A percentile compares a stretch with the other conserved stretches of the same genome.
Evolutionary conservation across 2,888 invertebrate species (phyloP).

Genomic region (Syrphus vitripennis): DNA sequence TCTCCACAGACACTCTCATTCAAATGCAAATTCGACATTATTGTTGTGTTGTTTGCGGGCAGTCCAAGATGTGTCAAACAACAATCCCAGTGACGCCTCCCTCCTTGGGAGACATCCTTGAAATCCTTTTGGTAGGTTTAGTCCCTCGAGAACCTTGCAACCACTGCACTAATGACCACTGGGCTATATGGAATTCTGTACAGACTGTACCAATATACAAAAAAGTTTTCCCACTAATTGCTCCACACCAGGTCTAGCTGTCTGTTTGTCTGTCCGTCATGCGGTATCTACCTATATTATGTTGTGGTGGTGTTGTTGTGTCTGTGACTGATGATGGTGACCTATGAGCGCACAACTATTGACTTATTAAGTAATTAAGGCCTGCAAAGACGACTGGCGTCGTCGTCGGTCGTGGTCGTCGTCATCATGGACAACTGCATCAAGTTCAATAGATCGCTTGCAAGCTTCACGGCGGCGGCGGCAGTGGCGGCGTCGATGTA

Average conservation of each 20-base stretch:
- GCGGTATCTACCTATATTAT: no score
- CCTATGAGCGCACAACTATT: slow-evolving; percentile 69
- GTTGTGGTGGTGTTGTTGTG: slow-evolving; percentile 26
- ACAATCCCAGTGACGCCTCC: slow-evolving; percentile 26
- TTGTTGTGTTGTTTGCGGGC: background rate
- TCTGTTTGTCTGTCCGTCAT: slow-evolving; percentile 52
- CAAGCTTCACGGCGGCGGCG: background rate
- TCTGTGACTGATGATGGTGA: slow-evolving; percentile 64
- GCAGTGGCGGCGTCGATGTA: background rate
- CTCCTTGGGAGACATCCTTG: slow-evolving; percentile 35
- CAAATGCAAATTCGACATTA: slow-evolving; percentile 56
- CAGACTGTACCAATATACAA: background rate
- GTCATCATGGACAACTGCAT: slow-evolving; percentile 49
- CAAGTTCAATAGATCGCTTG: slow-evolving; percentile 44
- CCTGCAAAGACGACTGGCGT: slow-evolving; percentile 59
- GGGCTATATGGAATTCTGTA: slow-evolving; percentile 41
- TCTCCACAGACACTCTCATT: slow-evolving; percentile 32
- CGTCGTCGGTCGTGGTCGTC: slow-evolving; percentile 19
- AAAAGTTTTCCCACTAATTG: slow-evolving; percentile 56
- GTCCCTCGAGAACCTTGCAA: slow-evolving; percentile 41
- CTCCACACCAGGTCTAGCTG: slow-evolving; percentile 50
- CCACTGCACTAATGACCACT: slow-evolving; percentile 58
- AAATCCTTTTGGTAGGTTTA: slow-evolving; percentile 18
- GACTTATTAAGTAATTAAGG: slow-evolving; percentile 70
- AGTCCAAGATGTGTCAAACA: slow-evolving; percentile 22